Evolutionary conservation across 1,140 invertebrate species (phyloP), one percentile per base, ranked within the genome.

Genomic region (Planococcus citri): DNA sequence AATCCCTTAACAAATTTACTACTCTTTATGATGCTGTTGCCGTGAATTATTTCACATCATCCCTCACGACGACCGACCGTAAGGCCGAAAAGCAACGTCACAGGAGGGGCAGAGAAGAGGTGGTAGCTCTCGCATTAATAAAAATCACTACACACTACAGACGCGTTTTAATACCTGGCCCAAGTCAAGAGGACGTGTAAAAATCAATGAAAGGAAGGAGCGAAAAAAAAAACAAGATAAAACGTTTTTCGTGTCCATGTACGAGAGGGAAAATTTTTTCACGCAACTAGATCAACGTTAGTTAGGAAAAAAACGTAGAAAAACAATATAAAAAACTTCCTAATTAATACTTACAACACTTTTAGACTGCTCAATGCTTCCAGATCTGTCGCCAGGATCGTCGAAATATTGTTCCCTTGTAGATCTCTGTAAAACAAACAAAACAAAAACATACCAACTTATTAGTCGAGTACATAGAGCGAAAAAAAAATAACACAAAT

Each of bases 1-100:
- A 51, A 51, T 51, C 41, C n/a, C 41, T 51, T 51, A 51, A 51
- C 41, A 51, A 51, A 51, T 51, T 51, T 51, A 51, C 41, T 51
- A 51, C 41, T 51, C 41, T 51, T 51, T 51, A 51, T 51, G 41
- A 51, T 51, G 41, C 41, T 51, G 41, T 51, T 51, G 6, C 41
- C 41, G 41, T 51, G 41, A 9, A 51, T 51, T 51, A 51, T 51
- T 20, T 17, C 41, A 51, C 41, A 2, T 51, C 41, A 51, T 9
- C 6, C 41, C 41, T 14, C 41, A n/a, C n/a, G n/a, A n/a, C n/a
- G n/a, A n/a, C n/a, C n/a, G n/a, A n/a, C n/a, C n/a, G n/a, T n/a
- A n/a, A n/a, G n/a, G n/a, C n/a, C n/a, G n/a, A n/a, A n/a, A n/a
- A n/a, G n/a, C n/a, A n/a, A n/a, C n/a, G n/a, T n/a, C n/a, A n/a